Evolutionary conservation across 2,888 invertebrate species (phyloP).

Genomic region (Periphyllus acericola): DNA sequence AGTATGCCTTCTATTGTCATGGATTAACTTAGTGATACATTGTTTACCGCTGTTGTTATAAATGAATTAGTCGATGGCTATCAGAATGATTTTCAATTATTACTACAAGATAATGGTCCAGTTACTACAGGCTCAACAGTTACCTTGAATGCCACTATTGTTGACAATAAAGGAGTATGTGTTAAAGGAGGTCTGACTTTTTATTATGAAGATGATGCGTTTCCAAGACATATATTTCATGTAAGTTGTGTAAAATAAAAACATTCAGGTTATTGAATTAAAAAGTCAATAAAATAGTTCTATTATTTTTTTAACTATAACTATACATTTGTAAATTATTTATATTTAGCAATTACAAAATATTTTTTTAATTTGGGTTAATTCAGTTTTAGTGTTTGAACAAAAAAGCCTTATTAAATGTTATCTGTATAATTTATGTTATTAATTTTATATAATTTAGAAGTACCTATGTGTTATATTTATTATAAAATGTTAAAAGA

Average conservation of each 20-base stretch:
- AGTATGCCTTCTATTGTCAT: too few species aligned
- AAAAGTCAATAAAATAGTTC: too few species aligned
- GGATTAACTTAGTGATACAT: background rate
- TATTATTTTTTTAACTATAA: too few species aligned
- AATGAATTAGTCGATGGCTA: constrained; percentile 63
- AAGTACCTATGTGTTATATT: too few species aligned
- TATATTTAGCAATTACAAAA: too few species aligned
- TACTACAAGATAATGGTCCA: constrained; percentile 74
- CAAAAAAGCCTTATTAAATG: too few species aligned
- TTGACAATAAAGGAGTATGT: constrained; percentile 66
- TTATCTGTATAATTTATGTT: too few species aligned
- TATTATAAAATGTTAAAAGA: too few species aligned
- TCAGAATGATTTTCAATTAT: constrained; percentile 68
- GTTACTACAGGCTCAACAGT: constrained; percentile 79
- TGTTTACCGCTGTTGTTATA: background rate
- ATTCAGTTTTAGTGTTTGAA: too few species aligned
- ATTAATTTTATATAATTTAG: too few species aligned
- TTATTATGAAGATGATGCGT: constrained; percentile 38
- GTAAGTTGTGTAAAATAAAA: constrained; percentile 7
- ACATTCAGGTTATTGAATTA: background rate
- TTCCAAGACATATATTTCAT: background rate
- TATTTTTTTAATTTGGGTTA: too few species aligned
- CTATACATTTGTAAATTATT: too few species aligned
- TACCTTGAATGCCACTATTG: constrained; percentile 75
- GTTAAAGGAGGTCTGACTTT: background rate